Evolutionary conservation across 2,797 vertebrate species (phyloP), one percentile per base, ranked within the genome.

Genomic region (Hydrocynus forskahlii): DNA sequence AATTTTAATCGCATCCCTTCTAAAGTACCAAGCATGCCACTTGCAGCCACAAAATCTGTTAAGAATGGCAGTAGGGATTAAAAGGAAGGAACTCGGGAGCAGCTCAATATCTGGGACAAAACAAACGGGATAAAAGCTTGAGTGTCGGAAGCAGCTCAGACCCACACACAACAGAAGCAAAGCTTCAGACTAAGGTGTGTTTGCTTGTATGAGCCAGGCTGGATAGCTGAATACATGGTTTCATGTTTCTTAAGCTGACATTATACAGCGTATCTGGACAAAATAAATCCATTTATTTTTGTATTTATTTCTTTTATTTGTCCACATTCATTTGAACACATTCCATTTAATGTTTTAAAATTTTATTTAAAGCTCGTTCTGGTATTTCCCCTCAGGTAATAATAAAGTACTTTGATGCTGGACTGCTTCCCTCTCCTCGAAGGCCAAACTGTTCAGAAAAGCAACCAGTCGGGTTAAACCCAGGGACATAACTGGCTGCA

Each of bases 401-500:
- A 55, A 55, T 55, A 55, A 19, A 57, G 25, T 40, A 38, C 29
- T 6, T 1, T 7, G 25, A 16, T 16, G 7, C 19, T 25, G 68
- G 10, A 68, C 45, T 55, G 16, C 50, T 35, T 16, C 2, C 23
- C 14, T 71, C 69, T 54, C 54, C 25, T 16, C 1, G 45, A 19
- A 64, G 14, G 2, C 25, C 35, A 4, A 64, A 35, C 64, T 67
- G 38, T 1, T 68, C 38, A 64, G 62, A 35, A 29, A 64, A 16
- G 25, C 25, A 14, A 64, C 16, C 14, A 38, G 14, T 14, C 17
- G 2, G 7, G 29, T 40, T 40, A 7, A 48, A 8, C 19, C 4
- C n/a, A 63, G 62, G 59, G 48, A 43, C 57, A 52, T 85, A 84
- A 89, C 87, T 83, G 87, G 80, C 87, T 79, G 75, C 76, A 66